Evolutionary conservation across 2,797 vertebrate species (phyloP).

Genomic region (Mycteria americana): DNA sequence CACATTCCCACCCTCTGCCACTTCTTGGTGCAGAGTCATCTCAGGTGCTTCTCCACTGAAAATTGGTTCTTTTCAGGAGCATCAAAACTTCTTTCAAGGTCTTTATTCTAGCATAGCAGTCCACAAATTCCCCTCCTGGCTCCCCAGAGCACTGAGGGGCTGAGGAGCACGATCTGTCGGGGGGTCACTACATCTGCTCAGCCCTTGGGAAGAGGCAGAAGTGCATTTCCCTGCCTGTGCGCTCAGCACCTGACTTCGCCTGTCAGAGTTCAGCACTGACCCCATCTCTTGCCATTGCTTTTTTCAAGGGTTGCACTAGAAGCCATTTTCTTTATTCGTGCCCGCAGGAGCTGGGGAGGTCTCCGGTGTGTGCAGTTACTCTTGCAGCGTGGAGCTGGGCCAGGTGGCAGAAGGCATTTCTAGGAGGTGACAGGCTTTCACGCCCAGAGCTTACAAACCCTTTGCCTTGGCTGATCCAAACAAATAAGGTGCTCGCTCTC

Average conservation of each 20-base stretch:
- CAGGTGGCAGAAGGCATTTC: not conserved
- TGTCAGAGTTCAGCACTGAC: not conserved
- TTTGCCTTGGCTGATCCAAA: not conserved
- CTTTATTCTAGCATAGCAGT: not conserved
- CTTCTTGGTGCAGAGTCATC: not conserved
- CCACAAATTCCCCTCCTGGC: not conserved
- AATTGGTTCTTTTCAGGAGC: not conserved
- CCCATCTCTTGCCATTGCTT: not conserved
- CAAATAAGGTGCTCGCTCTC: not conserved
- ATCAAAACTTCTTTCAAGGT: not conserved
- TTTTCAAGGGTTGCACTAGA: not conserved
- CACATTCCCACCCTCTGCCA: not conserved
- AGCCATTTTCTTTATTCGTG: not conserved
- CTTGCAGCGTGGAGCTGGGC: not conserved
- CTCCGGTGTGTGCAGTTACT: not conserved
- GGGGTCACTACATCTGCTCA: not conserved
- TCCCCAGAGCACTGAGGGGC: not conserved
- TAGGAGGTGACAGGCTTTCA: not conserved
- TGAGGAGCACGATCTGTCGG: accelerated
- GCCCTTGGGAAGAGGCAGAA: not conserved
- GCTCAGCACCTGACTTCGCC: not conserved
- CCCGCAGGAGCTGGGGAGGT: not conserved
- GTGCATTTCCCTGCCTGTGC: not conserved
- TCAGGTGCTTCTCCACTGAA: not conserved
- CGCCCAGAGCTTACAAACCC: not conserved